These are phyloP conservation scores for Chroicocephalus ridibundus DNA, from an alignment of 2,113 vertebrate species.

Conservation along the genomic window DNA sequence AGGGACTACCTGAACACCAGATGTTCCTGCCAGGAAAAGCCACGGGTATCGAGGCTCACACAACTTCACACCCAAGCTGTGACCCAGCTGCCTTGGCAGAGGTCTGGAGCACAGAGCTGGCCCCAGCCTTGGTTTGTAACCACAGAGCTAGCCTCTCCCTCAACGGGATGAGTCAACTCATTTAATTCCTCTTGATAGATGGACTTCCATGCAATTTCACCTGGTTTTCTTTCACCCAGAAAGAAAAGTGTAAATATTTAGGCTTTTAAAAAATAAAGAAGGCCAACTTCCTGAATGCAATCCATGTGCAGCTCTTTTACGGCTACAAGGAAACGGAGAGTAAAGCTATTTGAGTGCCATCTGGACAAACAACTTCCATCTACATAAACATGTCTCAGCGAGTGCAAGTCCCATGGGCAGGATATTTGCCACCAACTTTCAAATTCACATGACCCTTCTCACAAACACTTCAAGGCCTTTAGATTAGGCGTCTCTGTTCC, in stretches of 20 bases:
- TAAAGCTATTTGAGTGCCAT: constrained; percentile 21
- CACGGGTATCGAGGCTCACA: rapidly evolving
- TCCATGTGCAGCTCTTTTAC: background rate
- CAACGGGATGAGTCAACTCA: constrained; percentile 10
- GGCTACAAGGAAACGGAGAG: background rate
- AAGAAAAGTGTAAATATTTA: constrained; percentile 59
- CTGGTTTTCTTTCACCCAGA: constrained; percentile 51
- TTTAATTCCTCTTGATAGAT: constrained; percentile 51
- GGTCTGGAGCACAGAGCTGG: background rate
- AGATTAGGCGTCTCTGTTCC: background rate
- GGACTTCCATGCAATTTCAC: constrained; percentile 18
- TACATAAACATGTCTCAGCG: constrained; percentile 18
- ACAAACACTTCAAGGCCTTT: constrained; percentile 16
- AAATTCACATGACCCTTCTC: constrained; percentile 45
- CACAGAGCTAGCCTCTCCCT: background rate
- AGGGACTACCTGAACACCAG: background rate
- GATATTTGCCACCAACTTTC: constrained; percentile 26
- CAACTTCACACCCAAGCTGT: background rate
- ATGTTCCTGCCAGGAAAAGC: background rate
- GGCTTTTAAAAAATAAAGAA: constrained; percentile 35
- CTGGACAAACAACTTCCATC: constrained; percentile 45
- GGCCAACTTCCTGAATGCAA: constrained; percentile 41
- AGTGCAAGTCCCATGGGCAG: constrained; percentile 9
- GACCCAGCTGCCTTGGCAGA: constrained; percentile 37
- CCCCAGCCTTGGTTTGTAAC: background rate